Evolutionary conservation across 2,113 vertebrate species (phyloP).

Genomic region (Clarias gariepinus): DNA sequence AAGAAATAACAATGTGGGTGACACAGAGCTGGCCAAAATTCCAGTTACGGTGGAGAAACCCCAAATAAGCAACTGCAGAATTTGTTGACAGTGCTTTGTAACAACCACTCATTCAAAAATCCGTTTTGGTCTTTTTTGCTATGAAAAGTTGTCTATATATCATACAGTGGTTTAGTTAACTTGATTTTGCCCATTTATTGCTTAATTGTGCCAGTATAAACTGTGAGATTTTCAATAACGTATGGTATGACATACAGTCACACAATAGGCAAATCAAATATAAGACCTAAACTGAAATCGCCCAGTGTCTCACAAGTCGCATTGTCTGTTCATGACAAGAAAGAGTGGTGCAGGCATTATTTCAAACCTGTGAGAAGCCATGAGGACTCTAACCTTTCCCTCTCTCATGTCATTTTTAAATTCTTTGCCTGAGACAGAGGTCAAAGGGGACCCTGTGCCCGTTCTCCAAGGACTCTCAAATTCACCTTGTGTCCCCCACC

Average conservation of each 20-base stretch:
- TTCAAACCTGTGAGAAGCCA: constrained; percentile 52
- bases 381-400: constrained; percentile 45
- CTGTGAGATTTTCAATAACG: not conserved
- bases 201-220: not conserved
- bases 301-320: constrained; percentile 19
- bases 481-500: constrained; percentile 49
- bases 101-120: constrained; percentile 9
- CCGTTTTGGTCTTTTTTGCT: not conserved
- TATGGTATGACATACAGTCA: not conserved
- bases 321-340: constrained; percentile 46
- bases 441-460: constrained; percentile 43
- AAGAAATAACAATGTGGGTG: constrained; percentile 73
- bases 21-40: constrained; percentile 67
- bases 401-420: constrained; percentile 60
- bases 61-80: constrained; percentile 55
- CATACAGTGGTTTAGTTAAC: not conserved
- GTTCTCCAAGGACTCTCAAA: constrained; percentile 51
- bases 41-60: constrained; percentile 53
- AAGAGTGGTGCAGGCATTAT: constrained; percentile 52
- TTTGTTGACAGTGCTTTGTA: constrained; percentile 53
- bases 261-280: constrained; percentile 37
- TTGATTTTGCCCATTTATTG: constrained; percentile 4
- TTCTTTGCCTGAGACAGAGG: constrained; percentile 45
- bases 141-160: not conserved
- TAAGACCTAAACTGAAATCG: constrained; percentile 29